These are phyloP conservation scores for Trachymyrmex septentrionalis DNA, from an alignment of 1,140 invertebrate species.

Conservation along the genomic window DNA sequence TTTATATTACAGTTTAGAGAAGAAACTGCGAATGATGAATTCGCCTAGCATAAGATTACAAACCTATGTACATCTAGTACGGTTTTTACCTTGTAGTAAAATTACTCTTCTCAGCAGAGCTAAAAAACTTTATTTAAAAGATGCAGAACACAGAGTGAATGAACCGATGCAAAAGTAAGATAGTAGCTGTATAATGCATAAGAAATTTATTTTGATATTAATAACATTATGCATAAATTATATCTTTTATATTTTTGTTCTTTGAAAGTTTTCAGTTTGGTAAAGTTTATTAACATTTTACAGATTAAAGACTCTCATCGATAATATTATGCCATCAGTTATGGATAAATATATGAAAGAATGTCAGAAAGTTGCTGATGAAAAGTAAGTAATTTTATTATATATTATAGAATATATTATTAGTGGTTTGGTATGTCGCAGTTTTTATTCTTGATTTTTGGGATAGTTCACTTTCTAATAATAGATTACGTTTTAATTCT, in stretches of 20 bases:
- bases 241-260: constrained; percentile 14
- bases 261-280: constrained; percentile 5
- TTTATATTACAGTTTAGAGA: constrained; percentile 88
- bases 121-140: constrained; percentile 89
- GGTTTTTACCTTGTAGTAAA: constrained; percentile 90
- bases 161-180: constrained; percentile 85
- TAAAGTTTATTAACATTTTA: constrained; percentile 42
- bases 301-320: constrained; percentile 88
- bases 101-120: constrained; percentile 89
- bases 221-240: background rate
- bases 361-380: constrained; percentile 86
- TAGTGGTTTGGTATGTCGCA: background rate
- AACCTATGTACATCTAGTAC: constrained; percentile 89
- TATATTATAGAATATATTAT: background rate
- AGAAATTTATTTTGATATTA: constrained; percentile 40
- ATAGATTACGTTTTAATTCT: constrained; percentile 13
- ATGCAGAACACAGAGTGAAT: constrained; percentile 88
- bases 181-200: background rate
- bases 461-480: constrained; percentile 12
- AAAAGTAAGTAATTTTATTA: constrained; percentile 86
- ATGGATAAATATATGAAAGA: constrained; percentile 88
- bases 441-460: constrained; percentile 37
- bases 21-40: constrained; percentile 85
- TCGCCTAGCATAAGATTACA: constrained; percentile 85
- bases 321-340: constrained; percentile 87